Conservation (phyloP, 2,113 vertebrate species). For the Beaufortia kweichowensis region DNA sequence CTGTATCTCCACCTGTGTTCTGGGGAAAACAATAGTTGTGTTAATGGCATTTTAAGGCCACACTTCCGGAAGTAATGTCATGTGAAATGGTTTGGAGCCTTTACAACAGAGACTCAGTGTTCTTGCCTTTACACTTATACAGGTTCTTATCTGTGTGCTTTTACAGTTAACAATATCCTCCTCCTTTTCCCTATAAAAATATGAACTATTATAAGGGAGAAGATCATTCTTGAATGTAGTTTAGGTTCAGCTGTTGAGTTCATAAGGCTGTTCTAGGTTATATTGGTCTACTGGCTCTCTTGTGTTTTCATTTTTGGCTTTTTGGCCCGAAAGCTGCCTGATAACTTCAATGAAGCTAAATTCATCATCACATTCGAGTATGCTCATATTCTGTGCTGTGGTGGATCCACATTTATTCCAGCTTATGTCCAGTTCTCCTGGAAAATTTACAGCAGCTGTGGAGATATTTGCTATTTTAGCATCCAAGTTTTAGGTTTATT, state of each 20-base stretch:
- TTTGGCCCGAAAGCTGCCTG: not conserved
- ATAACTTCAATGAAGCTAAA: not conserved
- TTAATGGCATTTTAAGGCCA: not conserved
- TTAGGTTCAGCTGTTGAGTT: not conserved
- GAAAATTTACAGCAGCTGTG: not conserved
- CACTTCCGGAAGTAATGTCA: not conserved
- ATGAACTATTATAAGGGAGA: not conserved
- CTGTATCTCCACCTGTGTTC: constrained; percentile 3
- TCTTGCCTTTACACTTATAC: not conserved
- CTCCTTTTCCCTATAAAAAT: not conserved
- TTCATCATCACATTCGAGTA: constrained; percentile 1
- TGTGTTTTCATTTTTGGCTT: not conserved
- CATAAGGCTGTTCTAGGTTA: not conserved
- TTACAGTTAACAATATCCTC: not conserved
- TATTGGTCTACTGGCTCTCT: not conserved
- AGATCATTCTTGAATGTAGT: not conserved
- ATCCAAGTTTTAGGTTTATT: not conserved
- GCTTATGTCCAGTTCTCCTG: constrained; percentile 1
- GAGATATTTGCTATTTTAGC: constrained; percentile 1
- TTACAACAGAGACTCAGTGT: not conserved
- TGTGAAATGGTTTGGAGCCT: not conserved
- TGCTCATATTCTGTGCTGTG: not conserved
- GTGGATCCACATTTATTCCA: not conserved
- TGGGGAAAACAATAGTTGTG: not conserved
- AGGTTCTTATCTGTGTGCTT: constrained; percentile 1